phyloP scores from a whole-genome alignment of 2,888 invertebrate genomes.

The Tuta absoluta region DNA sequence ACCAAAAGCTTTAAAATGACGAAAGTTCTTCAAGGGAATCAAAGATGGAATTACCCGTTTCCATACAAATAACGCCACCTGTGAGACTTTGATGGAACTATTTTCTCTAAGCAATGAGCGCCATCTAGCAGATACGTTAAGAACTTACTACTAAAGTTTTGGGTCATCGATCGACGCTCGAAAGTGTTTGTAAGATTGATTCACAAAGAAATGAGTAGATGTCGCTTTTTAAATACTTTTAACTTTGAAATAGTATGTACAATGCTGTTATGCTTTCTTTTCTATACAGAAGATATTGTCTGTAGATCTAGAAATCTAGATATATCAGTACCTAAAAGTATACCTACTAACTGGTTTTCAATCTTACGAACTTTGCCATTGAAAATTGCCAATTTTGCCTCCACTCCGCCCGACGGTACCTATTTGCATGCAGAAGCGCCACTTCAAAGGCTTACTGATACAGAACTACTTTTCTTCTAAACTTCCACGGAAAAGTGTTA shows the following conservation, averaged over 20 bases:
- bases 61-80: not conserved
- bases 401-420: slow-evolving; percentile 48
- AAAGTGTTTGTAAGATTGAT: not conserved
- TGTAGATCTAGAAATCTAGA: not conserved
- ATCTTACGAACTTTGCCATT: slow-evolving; percentile 41
- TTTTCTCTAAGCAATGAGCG: not conserved
- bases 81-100: not conserved
- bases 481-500: not conserved
- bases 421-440: slow-evolving; percentile 81
- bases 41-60: not conserved
- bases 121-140: not conserved
- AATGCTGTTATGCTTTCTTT: not conserved
- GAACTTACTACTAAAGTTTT: not conserved
- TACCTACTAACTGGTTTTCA: slow-evolving; percentile 27
- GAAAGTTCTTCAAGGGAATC: not conserved
- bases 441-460: slow-evolving; percentile 77
- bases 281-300: not conserved
- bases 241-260: not conserved
- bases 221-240: not conserved
- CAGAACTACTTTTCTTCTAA: slow-evolving; percentile 59
- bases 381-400: slow-evolving; percentile 63
- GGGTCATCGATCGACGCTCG: not conserved
- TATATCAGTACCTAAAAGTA: not conserved
- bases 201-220: not conserved
- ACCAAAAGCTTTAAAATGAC: not conserved